Evolutionary conservation across 1,140 invertebrate species (phyloP).

Genomic region (Pinna nobilis): DNA sequence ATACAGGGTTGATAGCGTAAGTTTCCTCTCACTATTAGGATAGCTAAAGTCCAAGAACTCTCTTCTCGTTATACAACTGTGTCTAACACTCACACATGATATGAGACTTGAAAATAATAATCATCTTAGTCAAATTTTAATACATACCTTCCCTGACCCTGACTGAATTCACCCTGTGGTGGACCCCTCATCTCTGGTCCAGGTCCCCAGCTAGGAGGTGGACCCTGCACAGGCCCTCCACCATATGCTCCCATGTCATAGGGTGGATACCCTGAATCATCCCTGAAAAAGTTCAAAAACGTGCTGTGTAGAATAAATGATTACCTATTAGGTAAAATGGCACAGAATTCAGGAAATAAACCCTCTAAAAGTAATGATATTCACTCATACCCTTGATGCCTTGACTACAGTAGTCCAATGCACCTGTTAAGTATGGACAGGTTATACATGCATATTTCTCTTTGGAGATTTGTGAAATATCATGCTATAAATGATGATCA

Average conservation of each 20-base stretch:
- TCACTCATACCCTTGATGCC: no score
- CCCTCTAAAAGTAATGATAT: background rate
- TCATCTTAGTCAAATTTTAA: background rate
- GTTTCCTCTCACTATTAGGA: no score
- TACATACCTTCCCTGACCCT: conserved; percentile 21
- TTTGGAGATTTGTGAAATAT: no score
- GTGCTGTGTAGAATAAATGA: background rate
- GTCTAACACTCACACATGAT: background rate
- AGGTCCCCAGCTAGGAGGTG: conserved; percentile 50
- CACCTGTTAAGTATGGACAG: no score
- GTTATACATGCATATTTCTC: no score
- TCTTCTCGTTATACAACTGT: no score
- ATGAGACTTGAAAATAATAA: background rate
- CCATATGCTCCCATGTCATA: conserved; percentile 50
- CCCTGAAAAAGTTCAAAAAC: conserved; percentile 44
- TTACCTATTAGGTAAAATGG: background rate
- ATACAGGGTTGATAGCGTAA: no score
- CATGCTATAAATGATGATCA: no score
- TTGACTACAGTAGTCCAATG: no score
- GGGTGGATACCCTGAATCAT: conserved; percentile 53
- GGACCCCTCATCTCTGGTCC: conserved; percentile 51
- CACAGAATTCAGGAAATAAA: background rate
- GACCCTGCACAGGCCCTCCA: conserved; percentile 48
- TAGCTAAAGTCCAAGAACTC: no score
- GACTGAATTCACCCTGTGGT: conserved; percentile 35